Conservation (phyloP, 2,797 vertebrate species). For the Sebastes nivosus region DNA sequence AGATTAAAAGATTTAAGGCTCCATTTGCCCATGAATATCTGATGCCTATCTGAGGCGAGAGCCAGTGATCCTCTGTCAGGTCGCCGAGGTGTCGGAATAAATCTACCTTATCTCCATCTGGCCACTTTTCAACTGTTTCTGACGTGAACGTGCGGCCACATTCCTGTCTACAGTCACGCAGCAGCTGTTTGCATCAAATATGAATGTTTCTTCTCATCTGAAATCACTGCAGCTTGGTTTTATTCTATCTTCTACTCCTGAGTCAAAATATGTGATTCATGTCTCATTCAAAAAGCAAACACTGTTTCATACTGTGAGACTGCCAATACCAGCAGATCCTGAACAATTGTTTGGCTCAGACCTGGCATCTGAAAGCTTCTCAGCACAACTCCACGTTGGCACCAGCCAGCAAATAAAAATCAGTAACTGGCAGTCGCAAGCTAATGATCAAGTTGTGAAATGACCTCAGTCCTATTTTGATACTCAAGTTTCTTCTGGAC, state of each 20-base stretch:
- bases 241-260: not conserved
- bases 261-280: constrained; percentile 44
- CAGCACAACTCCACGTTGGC: constrained; percentile 11
- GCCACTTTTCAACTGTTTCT: constrained; percentile 66
- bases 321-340: constrained; percentile 53
- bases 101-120: constrained; percentile 70
- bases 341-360: constrained; percentile 46
- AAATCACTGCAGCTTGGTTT: constrained; percentile 2
- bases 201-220: constrained; percentile 21
- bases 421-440: constrained; percentile 34
- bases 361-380: constrained; percentile 32
- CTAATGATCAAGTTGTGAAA: constrained; percentile 48
- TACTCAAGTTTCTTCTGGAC: constrained; percentile 6
- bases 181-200: constrained; percentile 26
- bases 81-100: constrained; percentile 69
- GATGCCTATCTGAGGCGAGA: constrained; percentile 66
- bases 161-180: not conserved
- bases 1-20: constrained; percentile 81
- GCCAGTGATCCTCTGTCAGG: constrained; percentile 61
- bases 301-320: constrained; percentile 1
- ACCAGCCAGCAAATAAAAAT: constrained; percentile 36
- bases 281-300: constrained; percentile 26
- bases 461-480: constrained; percentile 39
- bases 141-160: constrained; percentile 10
- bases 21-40: constrained; percentile 81